phyloP scores from a whole-genome alignment of 2,888 invertebrate genomes.

The Trisateles emortualis region DNA sequence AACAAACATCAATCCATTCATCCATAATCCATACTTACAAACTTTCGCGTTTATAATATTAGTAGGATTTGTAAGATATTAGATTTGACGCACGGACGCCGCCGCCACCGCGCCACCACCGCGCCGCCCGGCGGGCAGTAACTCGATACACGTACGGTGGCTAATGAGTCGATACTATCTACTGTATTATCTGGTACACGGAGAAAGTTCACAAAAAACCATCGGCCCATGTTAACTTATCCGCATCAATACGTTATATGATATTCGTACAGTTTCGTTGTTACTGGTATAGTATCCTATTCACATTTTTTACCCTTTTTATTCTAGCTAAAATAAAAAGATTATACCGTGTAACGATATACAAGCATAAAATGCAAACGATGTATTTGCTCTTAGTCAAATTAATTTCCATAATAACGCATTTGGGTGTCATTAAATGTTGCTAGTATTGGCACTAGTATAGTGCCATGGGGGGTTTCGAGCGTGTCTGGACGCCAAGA shows the following conservation, averaged over 20 bases:
- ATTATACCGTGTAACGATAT: too few species aligned
- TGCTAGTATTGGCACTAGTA: slow-evolving; percentile 19
- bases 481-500: slow-evolving; percentile 13
- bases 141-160: slow-evolving; percentile 23
- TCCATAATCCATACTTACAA: too few species aligned
- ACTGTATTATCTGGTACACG: slow-evolving; percentile 18
- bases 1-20: too few species aligned
- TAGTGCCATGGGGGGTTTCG: slow-evolving; percentile 2
- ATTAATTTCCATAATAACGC: slow-evolving; percentile 27
- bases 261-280: slow-evolving; percentile 20
- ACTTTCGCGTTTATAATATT: too few species aligned
- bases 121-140: slow-evolving; percentile 4
- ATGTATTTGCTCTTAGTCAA: slow-evolving; percentile 10
- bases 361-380: slow-evolving; percentile 9
- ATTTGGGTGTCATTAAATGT: slow-evolving; percentile 25
- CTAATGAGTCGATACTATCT: slow-evolving; percentile 26
- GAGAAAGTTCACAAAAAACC: slow-evolving; percentile 41
- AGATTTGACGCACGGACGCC: slow-evolving; percentile 42
- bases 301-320: slow-evolving; percentile 9
- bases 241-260: slow-evolving; percentile 21
- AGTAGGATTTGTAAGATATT: too few species aligned
- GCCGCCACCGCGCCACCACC: slow-evolving; percentile 18
- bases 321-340: slow-evolving; percentile 1
- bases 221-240: slow-evolving; percentile 11
- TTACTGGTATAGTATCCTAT: slow-evolving; percentile 14